Evolutionary conservation across 2,888 invertebrate species (phyloP).

Genomic region (Camptogramma bilineatum): DNA sequence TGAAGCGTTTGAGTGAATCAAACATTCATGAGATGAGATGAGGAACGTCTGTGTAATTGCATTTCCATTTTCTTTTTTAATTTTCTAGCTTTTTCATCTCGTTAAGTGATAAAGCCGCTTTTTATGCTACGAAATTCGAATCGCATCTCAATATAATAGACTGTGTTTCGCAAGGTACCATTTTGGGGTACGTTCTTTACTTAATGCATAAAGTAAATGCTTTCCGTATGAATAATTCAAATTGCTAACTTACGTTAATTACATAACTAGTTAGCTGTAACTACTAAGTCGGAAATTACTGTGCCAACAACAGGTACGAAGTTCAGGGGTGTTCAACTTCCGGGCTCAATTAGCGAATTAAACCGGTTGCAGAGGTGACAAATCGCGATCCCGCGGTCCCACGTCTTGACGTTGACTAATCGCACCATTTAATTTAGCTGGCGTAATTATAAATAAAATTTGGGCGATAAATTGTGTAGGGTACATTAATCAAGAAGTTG

Average conservation of each 20-base stretch:
- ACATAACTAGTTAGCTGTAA: conserved; percentile 58
- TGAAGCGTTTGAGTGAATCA: conserved; percentile 70
- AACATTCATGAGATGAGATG: conserved; percentile 75
- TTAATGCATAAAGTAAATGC: conserved; percentile 31
- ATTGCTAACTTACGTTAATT: conserved; percentile 64
- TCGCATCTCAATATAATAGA: conserved; percentile 34
- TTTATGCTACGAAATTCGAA: conserved; percentile 30
- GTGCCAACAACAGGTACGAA: conserved; percentile 70
- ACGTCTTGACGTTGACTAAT: conserved; percentile 81
- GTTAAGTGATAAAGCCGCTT: conserved; percentile 43
- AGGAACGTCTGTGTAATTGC: conserved; percentile 60
- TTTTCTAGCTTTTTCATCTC: conserved; percentile 52
- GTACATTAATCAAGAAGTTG: conserved; percentile 86
- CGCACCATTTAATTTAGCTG: conserved; percentile 80
- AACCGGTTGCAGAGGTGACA: conserved; percentile 80
- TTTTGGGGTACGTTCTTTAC: conserved; percentile 36
- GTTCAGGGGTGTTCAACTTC: conserved; percentile 73
- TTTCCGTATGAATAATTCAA: conserved; percentile 61
- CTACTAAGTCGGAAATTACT: conserved; percentile 69
- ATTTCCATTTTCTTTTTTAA: conserved; percentile 57
- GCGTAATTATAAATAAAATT: conserved; percentile 86
- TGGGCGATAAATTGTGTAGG: conserved; percentile 81
- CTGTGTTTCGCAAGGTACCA: conserved; percentile 47
- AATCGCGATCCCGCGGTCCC: conserved; percentile 79
- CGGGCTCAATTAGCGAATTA: conserved; percentile 82